phyloP scores from a whole-genome alignment of 2,888 invertebrate genomes.

The Drosophila leonis region DNA sequence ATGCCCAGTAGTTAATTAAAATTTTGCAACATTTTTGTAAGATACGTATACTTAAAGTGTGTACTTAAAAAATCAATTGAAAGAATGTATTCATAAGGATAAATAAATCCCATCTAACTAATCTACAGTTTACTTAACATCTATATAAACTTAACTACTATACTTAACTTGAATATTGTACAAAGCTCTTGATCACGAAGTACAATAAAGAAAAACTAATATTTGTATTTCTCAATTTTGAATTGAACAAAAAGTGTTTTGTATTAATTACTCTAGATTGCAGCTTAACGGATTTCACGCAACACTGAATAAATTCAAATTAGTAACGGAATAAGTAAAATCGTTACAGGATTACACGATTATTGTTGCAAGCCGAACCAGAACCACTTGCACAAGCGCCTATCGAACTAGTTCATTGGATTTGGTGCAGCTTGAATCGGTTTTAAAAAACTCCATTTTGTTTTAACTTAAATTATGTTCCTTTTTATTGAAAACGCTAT shows the following conservation, averaged over 20 bases:
- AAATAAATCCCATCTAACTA: conserved; percentile 40
- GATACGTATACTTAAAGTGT: conserved; percentile 49
- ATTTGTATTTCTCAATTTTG: background rate
- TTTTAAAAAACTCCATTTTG: background rate
- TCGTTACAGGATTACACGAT: background rate
- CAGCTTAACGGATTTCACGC: background rate
- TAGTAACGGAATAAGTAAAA: background rate
- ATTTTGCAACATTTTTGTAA: conserved; percentile 58
- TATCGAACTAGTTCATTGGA: conserved; percentile 6
- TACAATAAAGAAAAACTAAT: conserved; percentile 7
- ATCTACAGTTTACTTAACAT: conserved; percentile 1
- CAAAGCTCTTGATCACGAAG: conserved; percentile 8
- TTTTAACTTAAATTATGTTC: conserved; percentile 14
- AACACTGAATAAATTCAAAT: background rate
- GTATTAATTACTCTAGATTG: too few relatives aligned
- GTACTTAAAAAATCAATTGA: conserved; percentile 41
- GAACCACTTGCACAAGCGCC: background rate
- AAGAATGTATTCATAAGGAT: conserved; percentile 47
- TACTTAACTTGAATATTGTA: conserved; percentile 14
- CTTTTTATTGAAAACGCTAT: conserved; percentile 53
- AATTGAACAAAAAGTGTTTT: background rate
- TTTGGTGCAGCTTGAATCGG: background rate
- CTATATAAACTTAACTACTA: conserved; percentile 8
- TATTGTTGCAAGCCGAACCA: background rate
- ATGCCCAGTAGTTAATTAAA: conserved; percentile 65